Base-by-base conservation (phyloP, 37 sponge, comb jelly and placozoan species). In the Aplysina aerophoba region DNA sequence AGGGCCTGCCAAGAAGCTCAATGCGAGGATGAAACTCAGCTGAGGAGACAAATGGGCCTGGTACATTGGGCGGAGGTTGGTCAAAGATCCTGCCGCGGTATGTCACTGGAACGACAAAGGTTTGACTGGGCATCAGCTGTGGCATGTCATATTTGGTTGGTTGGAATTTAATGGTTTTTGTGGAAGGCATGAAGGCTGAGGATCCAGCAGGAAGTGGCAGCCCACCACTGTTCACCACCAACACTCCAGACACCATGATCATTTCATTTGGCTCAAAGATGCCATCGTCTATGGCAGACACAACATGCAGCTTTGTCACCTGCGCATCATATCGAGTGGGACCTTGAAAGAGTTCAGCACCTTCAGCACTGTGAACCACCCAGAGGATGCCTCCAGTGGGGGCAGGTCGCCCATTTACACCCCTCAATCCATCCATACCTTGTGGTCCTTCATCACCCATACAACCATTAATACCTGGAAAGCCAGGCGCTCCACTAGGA, bases 221-320 rank as follows among this genome's bases (percentile, higher is more conserved):
- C 4, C 86, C 89, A 36, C 94, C 94, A 69, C 65, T 84, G 77
- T 94, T 94, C 30, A 73, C 56, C 0, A 85, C 73, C 17, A 17
- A 16, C 16, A 94, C 81, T 39, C 81, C 87, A 67, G 85, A 83
- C 3, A 94, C 84, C 16, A 84, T 31, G 22, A 94, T 91, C 40
- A 83, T 83, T 44, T 94, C 94, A 68, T 94, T 94, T 17, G 94
- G 94, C 37, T 94, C 92, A 80, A 94, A 91, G 40, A 94, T 91
- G 3, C 94, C 94, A 84, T 94, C 94, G 83, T 91, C 89, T 59
- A 93, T 85, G 17, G 91, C 94, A 24, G 94, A 90, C 27, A 63
- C 82, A 50, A 86, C 79, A 33, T 33, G 37, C 19, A 90, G 39
- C 53, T 55, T 53, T 33, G 82, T 83, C 19, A 93, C 83, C 37